Conservation (phyloP, 2,113 vertebrate genomes). For the Pelobates fuscus region DNA sequence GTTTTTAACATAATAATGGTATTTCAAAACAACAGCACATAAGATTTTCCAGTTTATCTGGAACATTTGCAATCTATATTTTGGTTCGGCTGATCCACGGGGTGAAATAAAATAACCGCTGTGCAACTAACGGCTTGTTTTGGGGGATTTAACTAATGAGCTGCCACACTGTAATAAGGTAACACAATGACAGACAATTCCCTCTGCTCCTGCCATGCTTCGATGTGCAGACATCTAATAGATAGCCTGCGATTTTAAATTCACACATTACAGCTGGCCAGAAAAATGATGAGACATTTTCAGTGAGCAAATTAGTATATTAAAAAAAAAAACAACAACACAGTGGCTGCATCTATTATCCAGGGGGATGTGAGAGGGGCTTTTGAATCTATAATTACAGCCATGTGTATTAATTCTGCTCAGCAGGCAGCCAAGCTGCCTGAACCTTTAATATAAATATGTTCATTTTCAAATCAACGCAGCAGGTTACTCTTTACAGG, state of each 20-base stretch:
- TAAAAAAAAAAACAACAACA: conserved; percentile 31
- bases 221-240: not conserved
- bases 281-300: conserved; percentile 56
- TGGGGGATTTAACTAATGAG: not conserved
- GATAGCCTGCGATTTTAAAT: conserved; percentile 48
- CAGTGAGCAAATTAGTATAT: conserved; percentile 57
- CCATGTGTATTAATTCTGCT: conserved; percentile 47
- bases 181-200: not conserved
- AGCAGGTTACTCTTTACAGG: conserved; percentile 31
- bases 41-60: not conserved
- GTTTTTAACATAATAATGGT: conserved; percentile 6
- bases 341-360: conserved; percentile 56
- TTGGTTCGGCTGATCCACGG: not conserved
- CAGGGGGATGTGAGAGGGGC: conserved; percentile 48
- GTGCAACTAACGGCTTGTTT: not conserved
- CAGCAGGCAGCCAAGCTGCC: conserved; percentile 43
- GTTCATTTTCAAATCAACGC: conserved; percentile 37
- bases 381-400: conserved; percentile 56
- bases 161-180: not conserved
- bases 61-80: conserved; percentile 5
- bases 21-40: not conserved
- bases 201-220: not conserved
- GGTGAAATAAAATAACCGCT: conserved; percentile 12
- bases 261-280: conserved; percentile 54
- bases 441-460: conserved; percentile 46